These are phyloP conservation scores for Drosophila trapezifrons DNA, from an alignment of 1,140 invertebrate species.

Conservation along the genomic window DNA sequence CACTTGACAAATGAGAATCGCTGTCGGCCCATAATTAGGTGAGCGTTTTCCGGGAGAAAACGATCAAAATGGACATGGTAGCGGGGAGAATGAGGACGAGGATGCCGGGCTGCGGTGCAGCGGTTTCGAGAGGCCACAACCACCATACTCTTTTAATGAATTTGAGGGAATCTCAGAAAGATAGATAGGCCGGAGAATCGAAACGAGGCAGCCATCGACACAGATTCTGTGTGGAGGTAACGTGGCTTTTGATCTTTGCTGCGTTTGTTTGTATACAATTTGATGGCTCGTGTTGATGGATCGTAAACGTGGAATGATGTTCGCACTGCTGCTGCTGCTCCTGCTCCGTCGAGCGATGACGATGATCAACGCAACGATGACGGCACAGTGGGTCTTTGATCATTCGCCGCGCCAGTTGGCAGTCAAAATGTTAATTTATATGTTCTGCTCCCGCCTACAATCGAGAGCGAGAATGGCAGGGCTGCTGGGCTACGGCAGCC, in stretches of 20 bases:
- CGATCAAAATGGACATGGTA: slow-evolving; percentile 30
- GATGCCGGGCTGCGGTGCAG: slow-evolving; percentile 6
- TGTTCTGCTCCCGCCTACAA: slow-evolving; percentile 66
- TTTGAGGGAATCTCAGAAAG: slow-evolving; percentile 31
- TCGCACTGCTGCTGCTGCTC: slow-evolving; percentile 54
- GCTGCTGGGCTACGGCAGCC: slow-evolving; percentile 4
- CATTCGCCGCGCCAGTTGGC: slow-evolving; percentile 81
- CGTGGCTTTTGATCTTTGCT: slow-evolving; percentile 81
- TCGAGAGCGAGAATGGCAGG: slow-evolving; percentile 10
- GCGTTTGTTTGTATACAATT: slow-evolving; percentile 84
- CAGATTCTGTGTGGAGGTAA: slow-evolving; percentile 52
- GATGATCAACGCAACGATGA: slow-evolving; percentile 79
- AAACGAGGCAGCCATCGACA: slow-evolving; percentile 33
- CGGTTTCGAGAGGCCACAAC: slow-evolving; percentile 43
- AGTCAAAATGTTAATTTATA: slow-evolving; percentile 83
- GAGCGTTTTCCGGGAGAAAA: slow-evolving; percentile 22
- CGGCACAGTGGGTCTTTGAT: slow-evolving; percentile 79
- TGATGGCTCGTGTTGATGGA: slow-evolving; percentile 84
- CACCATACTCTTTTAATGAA: slow-evolving; percentile 66
- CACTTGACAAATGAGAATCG: slow-evolving; percentile 48
- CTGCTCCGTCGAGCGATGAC: slow-evolving; percentile 44
- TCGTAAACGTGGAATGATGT: slow-evolving; percentile 82
- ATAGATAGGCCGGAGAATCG: slow-evolving; percentile 24
- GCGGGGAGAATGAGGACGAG: slow-evolving; percentile 10
- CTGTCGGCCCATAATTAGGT: slow-evolving; percentile 61